Evolutionary conservation across 2,113 vertebrate genomes (phyloP).

Genomic region (Nannobrachium achirus): DNA sequence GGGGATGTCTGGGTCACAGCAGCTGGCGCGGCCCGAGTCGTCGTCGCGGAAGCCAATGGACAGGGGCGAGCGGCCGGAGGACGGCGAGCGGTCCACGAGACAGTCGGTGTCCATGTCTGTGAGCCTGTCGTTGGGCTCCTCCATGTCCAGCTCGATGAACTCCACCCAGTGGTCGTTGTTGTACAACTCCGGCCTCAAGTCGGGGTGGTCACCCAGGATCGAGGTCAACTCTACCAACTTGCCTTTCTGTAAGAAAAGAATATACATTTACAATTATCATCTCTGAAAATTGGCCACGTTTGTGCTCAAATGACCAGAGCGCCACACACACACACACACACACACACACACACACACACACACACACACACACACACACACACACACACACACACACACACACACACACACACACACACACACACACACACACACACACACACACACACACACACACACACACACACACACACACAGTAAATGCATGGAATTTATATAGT

Average conservation of each 20-base stretch:
- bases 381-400: no score
- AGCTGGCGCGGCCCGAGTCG: constrained; percentile 93
- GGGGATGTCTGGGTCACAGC: constrained; percentile 90
- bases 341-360: no score
- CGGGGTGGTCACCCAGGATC: constrained; percentile 85
- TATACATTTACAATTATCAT: no score
- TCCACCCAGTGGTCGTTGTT: constrained; percentile 93
- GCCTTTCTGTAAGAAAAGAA: constrained; percentile 82
- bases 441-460: no score
- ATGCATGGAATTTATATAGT: neutral
- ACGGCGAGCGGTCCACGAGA: constrained; percentile 77
- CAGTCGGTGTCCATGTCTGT: constrained; percentile 84
- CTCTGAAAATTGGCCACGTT: no score
- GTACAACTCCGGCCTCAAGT: constrained; percentile 84
- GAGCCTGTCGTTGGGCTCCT: constrained; percentile 83
- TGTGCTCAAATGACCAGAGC: no score
- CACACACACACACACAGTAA: no score
- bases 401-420: no score
- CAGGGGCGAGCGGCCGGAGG: constrained; percentile 76
- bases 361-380: no score
- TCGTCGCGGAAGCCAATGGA: constrained; percentile 84
- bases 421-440: no score
- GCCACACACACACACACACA: no score
- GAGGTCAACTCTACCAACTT: constrained; percentile 90
- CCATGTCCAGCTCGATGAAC: constrained; percentile 93